Percentiles rank a stretch among this genome's conserved stretches.
These are phyloP conservation scores for Resseliella maxima DNA, from an alignment of 2,888 invertebrate genomes.

Conservation along the genomic window DNA sequence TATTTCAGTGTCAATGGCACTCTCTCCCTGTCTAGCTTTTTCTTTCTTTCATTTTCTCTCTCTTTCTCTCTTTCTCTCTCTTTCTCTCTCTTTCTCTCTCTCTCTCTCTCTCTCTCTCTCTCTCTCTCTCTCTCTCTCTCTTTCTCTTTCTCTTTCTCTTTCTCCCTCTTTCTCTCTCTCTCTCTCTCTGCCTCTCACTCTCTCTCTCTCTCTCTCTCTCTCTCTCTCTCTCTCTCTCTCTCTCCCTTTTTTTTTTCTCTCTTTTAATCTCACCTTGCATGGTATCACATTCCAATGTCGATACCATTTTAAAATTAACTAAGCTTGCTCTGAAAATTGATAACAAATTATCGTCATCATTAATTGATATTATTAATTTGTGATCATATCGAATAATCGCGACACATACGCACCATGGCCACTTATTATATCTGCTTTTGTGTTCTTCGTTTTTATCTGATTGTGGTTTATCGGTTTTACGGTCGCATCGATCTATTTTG, in stretches of 20 bases:
- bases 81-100: not conserved
- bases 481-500: constrained; percentile 1
- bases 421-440: not conserved
- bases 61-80: too few relatives aligned
- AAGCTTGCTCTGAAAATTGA: not conserved
- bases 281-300: too few relatives aligned
- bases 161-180: too few relatives aligned
- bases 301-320: too few relatives aligned
- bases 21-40: not conserved
- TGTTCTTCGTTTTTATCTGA: constrained; percentile 28
- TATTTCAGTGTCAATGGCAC: not conserved
- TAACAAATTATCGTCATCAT: constrained; percentile 45
- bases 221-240: too few relatives aligned
- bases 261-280: too few relatives aligned
- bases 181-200: too few relatives aligned
- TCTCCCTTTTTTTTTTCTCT: too few relatives aligned
- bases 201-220: too few relatives aligned
- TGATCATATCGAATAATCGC: not conserved
- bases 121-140: too few relatives aligned
- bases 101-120: not conserved
- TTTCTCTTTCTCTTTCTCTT: too few relatives aligned
- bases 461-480: constrained; percentile 17
- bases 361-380: constrained; percentile 29
- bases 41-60: not conserved
- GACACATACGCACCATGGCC: not conserved